Percentiles rank a stretch among this genome's conserved stretches.
These are phyloP conservation scores for Epistrophella euchroma DNA, from an alignment of 2,888 invertebrate genomes.

Conservation along the genomic window DNA sequence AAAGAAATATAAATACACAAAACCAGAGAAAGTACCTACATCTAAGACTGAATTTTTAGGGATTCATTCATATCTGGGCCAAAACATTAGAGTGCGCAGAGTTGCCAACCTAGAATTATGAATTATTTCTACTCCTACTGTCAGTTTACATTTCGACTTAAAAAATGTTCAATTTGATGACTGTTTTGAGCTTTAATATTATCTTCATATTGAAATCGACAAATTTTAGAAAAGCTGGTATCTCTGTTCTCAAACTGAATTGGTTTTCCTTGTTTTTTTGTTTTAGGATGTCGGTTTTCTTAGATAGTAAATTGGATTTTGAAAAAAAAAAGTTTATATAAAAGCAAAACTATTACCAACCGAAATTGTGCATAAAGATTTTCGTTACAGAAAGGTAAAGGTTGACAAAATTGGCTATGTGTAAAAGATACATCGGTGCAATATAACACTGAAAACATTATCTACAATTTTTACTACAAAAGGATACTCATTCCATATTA, in stretches of 20 bases:
- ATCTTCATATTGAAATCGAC: background rate
- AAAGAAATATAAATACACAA: background rate
- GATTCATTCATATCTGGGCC: slow-evolving; percentile 1
- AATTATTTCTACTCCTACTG: background rate
- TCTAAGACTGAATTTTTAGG: background rate
- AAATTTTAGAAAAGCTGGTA: background rate
- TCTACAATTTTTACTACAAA: too few relatives aligned
- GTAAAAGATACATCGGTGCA: background rate
- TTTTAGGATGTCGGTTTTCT: background rate
- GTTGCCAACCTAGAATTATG: background rate
- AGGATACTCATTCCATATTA: too few relatives aligned
- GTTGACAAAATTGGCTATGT: background rate
- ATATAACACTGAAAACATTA: too few relatives aligned
- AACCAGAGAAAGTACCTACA: background rate
- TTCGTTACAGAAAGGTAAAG: background rate
- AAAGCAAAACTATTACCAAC: background rate
- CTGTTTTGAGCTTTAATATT: background rate
- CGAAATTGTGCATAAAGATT: background rate
- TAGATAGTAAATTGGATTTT: background rate
- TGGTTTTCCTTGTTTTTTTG: background rate
- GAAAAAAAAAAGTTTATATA: background rate
- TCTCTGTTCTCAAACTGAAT: background rate
- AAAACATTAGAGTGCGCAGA: background rate
- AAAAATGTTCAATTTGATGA: background rate
- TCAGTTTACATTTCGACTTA: background rate